Evolutionary conservation across 2,797 vertebrate species (phyloP).

Genomic region (Liasis olivaceus): DNA sequence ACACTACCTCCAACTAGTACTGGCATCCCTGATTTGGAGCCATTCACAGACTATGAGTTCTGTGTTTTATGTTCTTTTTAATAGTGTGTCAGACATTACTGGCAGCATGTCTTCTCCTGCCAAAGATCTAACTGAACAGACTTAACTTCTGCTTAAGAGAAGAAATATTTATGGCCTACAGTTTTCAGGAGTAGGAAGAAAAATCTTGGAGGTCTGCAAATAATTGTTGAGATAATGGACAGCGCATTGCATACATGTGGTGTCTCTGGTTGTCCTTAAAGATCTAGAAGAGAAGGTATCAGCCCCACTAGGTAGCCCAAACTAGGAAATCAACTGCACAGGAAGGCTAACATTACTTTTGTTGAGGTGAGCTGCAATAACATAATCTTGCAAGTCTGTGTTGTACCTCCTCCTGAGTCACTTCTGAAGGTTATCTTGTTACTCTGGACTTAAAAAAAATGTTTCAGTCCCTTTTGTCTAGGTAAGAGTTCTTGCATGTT

Average conservation of each 20-base stretch:
- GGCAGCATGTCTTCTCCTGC: not conserved
- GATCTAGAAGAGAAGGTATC: not conserved
- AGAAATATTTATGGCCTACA: not conserved
- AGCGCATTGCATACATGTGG: not conserved
- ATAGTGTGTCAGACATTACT: not conserved
- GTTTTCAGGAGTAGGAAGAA: not conserved
- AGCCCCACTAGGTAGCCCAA: not conserved
- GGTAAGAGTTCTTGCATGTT: not conserved
- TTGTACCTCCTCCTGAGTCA: not conserved
- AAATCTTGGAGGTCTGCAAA: not conserved
- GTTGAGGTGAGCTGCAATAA: not conserved
- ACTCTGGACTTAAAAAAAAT: not conserved
- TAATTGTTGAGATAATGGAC: not conserved
- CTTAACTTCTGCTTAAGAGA: not conserved
- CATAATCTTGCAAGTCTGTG: not conserved
- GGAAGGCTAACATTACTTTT: not conserved
- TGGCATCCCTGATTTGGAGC: slow-evolving; percentile 75
- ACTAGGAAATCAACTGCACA: not conserved
- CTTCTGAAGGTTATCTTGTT: not conserved
- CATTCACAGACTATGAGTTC: slow-evolving; percentile 84
- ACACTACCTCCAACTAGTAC: slow-evolving; percentile 74
- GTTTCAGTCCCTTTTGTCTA: not conserved
- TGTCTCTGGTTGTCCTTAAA: not conserved
- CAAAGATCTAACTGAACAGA: not conserved
- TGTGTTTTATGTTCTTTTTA: slow-evolving; percentile 76